Base-by-base conservation (phyloP, 2,888 invertebrate genomes). In the Xestobium rufovillosum region DNA sequence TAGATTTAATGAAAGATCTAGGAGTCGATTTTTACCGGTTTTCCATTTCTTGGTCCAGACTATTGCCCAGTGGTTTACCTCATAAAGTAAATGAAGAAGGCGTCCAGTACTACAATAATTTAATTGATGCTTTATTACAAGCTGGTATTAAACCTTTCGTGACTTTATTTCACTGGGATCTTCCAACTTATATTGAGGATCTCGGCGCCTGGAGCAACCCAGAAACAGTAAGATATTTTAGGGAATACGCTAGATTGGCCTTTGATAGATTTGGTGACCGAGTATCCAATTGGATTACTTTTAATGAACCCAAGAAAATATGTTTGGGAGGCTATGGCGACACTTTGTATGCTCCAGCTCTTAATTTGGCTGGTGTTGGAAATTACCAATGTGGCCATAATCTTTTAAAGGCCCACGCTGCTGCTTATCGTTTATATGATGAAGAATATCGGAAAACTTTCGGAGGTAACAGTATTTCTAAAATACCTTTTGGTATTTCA, bases 161-260 rank as follows among this genome's bases (percentile, higher is more conserved):
- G n/a, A n/a, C n/a, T n/a, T n/a, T n/a, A n/a, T n/a, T n/a, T n/a
- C n/a, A n/a, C n/a, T n/a, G n/a, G n/a, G n/a, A n/a, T n/a, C n/a
- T n/a, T n/a, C n/a, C n/a, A n/a, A n/a, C n/a, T n/a, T n/a, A n/a
- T n/a, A n/a, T n/a, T n/a, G 43, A 53, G 63, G 71, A 75, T 32
- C 58, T 76, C 3, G 79, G 80, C 0, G 80, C 79, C 0, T 80
- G 78, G 78, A 68, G 74, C 14, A 80, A 79, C 54, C 72, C 75
- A 1, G 42, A 70, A 8, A 69, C 77, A 31, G 71, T 70, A 0
- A 71, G 75, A 19, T 76, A 75, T 56, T 82, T 77, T 52, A 67
- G 63, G 8, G 72, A 75, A 45, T 80, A 76, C 39, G 77, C 79
- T 0, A 64, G 65, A 49, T 63, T 79, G 17, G 60, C 70, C 4